Conservation (phyloP, 2,797 vertebrate species). For the Thamnophis elegans region DNA sequence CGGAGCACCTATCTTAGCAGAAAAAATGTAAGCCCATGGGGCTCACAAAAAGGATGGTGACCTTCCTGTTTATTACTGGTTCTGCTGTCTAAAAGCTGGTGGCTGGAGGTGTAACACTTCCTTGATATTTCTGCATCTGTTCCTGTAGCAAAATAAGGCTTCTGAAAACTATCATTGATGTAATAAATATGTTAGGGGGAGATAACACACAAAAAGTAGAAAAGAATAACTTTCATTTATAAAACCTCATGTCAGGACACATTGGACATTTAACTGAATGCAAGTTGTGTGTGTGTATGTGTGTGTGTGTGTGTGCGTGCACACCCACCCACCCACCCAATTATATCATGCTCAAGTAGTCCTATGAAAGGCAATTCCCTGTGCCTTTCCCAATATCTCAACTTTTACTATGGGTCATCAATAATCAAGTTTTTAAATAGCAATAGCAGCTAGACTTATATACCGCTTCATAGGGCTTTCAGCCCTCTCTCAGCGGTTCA, state of each 20-base stretch:
- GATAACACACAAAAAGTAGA: background rate
- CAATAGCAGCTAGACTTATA: no score
- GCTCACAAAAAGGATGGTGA: background rate
- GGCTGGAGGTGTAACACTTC: background rate
- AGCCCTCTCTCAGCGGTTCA: no score
- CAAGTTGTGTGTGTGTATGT: background rate
- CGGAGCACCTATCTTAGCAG: background rate
- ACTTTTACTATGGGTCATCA: conserved; percentile 40
- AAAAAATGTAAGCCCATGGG: background rate
- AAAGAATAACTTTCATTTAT: conserved; percentile 18
- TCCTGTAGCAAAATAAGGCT: background rate
- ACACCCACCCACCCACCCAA: background rate
- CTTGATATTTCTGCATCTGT: background rate
- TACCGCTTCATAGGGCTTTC: no score
- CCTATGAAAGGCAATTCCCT: conserved; percentile 44
- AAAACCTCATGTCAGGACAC: background rate
- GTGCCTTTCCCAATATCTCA: conserved; percentile 28
- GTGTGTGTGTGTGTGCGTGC: no score
- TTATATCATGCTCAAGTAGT: conserved; percentile 34
- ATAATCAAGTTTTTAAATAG: conserved; percentile 39
- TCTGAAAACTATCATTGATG: conserved; percentile 4
- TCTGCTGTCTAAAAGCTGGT: background rate
- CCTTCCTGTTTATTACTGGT: background rate
- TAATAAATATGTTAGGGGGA: background rate
- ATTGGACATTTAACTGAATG: conserved; percentile 36